Evolutionary conservation across 2,888 invertebrate genomes (phyloP), one percentile per base, ranked within the genome.

Genomic region (Halictus quadricinctus): DNA sequence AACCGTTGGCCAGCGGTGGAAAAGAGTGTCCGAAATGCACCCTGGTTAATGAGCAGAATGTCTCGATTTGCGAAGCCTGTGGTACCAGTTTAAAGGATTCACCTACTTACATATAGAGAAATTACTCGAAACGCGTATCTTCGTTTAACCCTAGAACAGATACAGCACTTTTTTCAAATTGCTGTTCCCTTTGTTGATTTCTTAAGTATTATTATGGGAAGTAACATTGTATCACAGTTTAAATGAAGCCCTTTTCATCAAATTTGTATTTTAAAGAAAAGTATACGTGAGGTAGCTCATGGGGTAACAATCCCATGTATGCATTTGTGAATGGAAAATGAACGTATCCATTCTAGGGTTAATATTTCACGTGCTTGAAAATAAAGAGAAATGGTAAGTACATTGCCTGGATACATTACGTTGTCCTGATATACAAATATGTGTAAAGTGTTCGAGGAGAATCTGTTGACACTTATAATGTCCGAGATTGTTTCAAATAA

Each of bases 1-100:
- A 96, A 85, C 97, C 97, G 0, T 95, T 97, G 72, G 96, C 96
- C 29, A 96, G 97, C 15, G 97, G 97, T 0, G 97, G 97, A 0
- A 95, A 97, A 74, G 96, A 97, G 93, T 97, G 97, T 89, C 96
- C 97, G 0, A 95, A 96, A 46, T 97, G 97, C 93, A 97, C 97
- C 3, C 95, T 97, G 73, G 97, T 97, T 64, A 97, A 97, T 92
- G 96, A 96, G 72, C 96, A 96, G 90, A 96, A 96, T 79, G 96
- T 96, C 12, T 95, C 95, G 60, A 93, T 92, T 15, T 97, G 97
- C 93, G 96, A 96, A 89, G 97, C 97, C 29, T 97, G 97, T 93
- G 95, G 95, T 36, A 95, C 95, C 12, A 96, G 96, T 92, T 95
- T 97, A 70, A 96, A 97, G 91, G 96, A 97, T 94, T 97, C 97